phyloP scores from a whole-genome alignment of 1,140 invertebrate species.

The Atopsyche davidsoni region DNA sequence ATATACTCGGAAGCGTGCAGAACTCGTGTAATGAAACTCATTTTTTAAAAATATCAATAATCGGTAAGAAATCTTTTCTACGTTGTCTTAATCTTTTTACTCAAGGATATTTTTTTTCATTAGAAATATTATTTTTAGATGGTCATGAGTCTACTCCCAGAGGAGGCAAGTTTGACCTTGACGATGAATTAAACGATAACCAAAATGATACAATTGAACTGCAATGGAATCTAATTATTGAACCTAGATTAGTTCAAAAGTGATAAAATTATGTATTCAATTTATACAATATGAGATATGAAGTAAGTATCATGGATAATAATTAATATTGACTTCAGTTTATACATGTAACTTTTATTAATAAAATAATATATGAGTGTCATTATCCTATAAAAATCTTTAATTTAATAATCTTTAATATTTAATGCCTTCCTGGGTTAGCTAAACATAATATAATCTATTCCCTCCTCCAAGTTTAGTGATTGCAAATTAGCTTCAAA shows the following conservation, averaged over 20 bases:
- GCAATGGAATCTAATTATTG: slow-evolving; percentile 19
- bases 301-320: background rate
- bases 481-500: slow-evolving; percentile 53
- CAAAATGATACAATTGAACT: slow-evolving; percentile 12
- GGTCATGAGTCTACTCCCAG: slow-evolving; percentile 23
- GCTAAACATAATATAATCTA: slow-evolving; percentile 52
- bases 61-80: slow-evolving; percentile 1
- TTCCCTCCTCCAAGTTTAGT: slow-evolving; percentile 48
- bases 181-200: slow-evolving; percentile 9
- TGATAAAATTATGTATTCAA: background rate
- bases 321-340: background rate
- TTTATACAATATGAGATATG: background rate
- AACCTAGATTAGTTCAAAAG: slow-evolving; percentile 18
- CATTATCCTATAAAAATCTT: slow-evolving; percentile 7
- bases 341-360: slow-evolving; percentile 3
- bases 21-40: slow-evolving; percentile 3
- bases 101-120: background rate
- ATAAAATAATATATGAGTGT: background rate
- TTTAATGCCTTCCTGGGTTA: slow-evolving; percentile 31
- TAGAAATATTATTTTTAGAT: slow-evolving; percentile 24
- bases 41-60: slow-evolving; percentile 9
- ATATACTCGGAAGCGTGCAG: slow-evolving; percentile 27
- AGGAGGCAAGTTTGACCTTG: slow-evolving; percentile 25
- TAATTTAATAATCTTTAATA: slow-evolving; percentile 1
- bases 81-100: background rate